phyloP scores from a whole-genome alignment of 92 coral and sea anemone genomes.

The Diadumene lineata region DNA sequence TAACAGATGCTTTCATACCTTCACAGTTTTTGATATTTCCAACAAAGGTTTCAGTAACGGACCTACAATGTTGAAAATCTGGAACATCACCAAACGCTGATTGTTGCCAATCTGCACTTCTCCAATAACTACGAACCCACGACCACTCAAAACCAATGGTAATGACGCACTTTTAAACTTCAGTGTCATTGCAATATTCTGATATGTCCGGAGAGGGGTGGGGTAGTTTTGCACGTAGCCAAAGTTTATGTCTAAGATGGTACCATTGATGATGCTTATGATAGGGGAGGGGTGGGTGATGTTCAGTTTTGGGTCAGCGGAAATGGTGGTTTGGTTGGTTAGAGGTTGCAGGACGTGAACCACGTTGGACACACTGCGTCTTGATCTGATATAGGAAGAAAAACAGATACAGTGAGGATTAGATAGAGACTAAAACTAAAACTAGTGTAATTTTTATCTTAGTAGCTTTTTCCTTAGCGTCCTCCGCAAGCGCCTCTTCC shows the following conservation, averaged over 20 bases:
- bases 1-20: no score
- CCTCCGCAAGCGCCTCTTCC: no score
- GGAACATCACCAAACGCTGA: conserved; percentile 39
- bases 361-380: conserved; percentile 38
- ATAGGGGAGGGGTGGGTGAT: conserved; percentile 49
- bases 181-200: conserved; percentile 52
- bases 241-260: conserved; percentile 56
- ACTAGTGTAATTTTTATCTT: no score
- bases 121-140: conserved; percentile 46
- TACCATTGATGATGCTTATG: conserved; percentile 38
- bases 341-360: conserved; percentile 53
- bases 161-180: conserved; percentile 65
- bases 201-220: conserved; percentile 53
- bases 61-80: conserved; percentile 66
- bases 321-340: conserved; percentile 40
- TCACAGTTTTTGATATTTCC: conserved; percentile 56
- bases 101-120: conserved; percentile 50
- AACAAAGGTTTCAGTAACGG: conserved; percentile 80
- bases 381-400: conserved; percentile 38
- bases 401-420: background rate
- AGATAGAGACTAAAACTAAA: no score
- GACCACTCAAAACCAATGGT: conserved; percentile 81
- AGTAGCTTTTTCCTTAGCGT: no score
- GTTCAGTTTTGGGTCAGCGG: conserved; percentile 38
- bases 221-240: conserved; percentile 71